These are phyloP conservation scores for Hylaeus anthracinus DNA, from an alignment of 1,140 invertebrate genomes.

Conservation along the genomic window DNA sequence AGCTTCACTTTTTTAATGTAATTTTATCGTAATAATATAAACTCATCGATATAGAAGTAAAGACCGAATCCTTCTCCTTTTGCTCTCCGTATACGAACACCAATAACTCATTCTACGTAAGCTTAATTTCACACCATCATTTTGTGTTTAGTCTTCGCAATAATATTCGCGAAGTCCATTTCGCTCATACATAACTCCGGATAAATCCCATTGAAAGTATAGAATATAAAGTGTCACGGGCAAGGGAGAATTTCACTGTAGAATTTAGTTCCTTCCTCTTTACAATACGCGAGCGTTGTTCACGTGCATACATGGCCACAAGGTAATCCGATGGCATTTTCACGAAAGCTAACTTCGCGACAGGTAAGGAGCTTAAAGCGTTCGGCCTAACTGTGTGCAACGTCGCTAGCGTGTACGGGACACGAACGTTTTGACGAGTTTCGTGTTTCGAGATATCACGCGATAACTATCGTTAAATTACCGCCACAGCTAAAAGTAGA, in stretches of 20 bases:
- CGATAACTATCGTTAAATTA: constrained; percentile 36
- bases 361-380: constrained; percentile 45
- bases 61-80: too few relatives aligned
- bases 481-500: constrained; percentile 11
- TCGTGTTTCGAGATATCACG: constrained; percentile 34
- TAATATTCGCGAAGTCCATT: too few relatives aligned
- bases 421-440: constrained; percentile 38
- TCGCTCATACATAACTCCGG: not conserved
- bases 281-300: constrained; percentile 37
- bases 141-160: too few relatives aligned
- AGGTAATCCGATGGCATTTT: constrained; percentile 54
- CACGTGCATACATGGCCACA: constrained; percentile 43
- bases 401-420: constrained; percentile 5
- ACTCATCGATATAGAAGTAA: too few relatives aligned
- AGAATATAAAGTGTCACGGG: constrained; percentile 2
- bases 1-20: too few relatives aligned
- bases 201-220: constrained; percentile 38
- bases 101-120: too few relatives aligned
- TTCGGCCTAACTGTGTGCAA: not conserved
- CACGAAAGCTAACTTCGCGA: constrained; percentile 42
- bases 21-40: too few relatives aligned
- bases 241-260: constrained; percentile 1
- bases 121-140: too few relatives aligned
- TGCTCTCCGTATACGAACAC: too few relatives aligned
- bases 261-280: constrained; percentile 22